A percentile compares a stretch with the other conserved stretches of the same genome.
These are phyloP conservation scores for Dendrolimus kikuchii DNA, from an alignment of 1,140 invertebrate species.

Conservation along the genomic window DNA sequence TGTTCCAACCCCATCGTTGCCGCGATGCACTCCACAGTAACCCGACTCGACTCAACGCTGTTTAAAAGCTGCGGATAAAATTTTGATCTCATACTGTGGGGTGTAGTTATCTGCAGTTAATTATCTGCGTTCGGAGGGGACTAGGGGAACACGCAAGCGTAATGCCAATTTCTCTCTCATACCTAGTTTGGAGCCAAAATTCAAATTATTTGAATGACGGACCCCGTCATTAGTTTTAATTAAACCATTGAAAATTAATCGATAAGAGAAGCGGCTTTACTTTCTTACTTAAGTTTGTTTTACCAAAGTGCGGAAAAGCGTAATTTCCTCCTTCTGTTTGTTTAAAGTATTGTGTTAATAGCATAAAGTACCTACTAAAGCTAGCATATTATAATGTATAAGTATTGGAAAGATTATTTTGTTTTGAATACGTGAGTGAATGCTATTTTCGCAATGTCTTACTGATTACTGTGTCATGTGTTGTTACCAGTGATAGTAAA, in stretches of 20 bases:
- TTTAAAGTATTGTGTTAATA: background rate
- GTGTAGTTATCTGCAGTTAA: constrained; percentile 64
- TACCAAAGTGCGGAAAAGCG: background rate
- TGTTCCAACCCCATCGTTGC: constrained; percentile 53
- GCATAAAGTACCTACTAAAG: no score
- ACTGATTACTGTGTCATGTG: no score
- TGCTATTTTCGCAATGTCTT: no score
- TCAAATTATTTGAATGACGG: constrained; percentile 41
- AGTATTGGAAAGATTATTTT: no score
- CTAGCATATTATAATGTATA: no score
- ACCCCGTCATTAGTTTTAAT: constrained; percentile 61
- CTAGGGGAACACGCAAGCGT: constrained; percentile 30
- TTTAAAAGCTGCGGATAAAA: constrained; percentile 62
- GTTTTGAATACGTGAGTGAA: no score
- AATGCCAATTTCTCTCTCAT: constrained; percentile 48
- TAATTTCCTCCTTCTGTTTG: no score
- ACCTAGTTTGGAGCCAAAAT: constrained; percentile 30
- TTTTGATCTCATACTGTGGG: constrained; percentile 47
- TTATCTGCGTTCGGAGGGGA: constrained; percentile 56
- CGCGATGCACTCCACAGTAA: constrained; percentile 29
- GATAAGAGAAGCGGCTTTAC: background rate
- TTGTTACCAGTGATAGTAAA: no score
- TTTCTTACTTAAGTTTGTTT: constrained; percentile 1
- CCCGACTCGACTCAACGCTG: constrained; percentile 31
- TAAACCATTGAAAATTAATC: constrained; percentile 27